These are phyloP conservation scores for Macrostomum lignano DNA, from an alignment of 1,140 invertebrate species.

Conservation along the genomic window DNA sequence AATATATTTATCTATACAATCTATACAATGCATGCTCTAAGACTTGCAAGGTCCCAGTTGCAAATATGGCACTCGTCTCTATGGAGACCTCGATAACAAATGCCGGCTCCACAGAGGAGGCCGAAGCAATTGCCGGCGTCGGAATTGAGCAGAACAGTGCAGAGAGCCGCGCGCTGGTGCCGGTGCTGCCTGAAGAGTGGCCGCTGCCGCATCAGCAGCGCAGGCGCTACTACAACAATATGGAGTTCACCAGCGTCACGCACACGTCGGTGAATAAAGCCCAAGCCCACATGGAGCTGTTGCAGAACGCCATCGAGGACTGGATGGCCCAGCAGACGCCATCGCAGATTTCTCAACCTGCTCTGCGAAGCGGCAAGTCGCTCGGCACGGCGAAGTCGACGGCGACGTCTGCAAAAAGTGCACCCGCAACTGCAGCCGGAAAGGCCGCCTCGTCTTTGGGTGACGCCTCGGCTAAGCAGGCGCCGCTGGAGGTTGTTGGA, in stretches of 20 bases:
- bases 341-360: slow-evolving; percentile 4
- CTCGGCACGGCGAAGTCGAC: slow-evolving; percentile 2
- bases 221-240: slow-evolving; percentile 13
- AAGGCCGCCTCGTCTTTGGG: slow-evolving; percentile 8
- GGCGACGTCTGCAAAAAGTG: slow-evolving; percentile 1
- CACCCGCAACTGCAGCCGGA: slow-evolving; percentile 7
- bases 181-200: slow-evolving; percentile 5
- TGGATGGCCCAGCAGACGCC: slow-evolving; percentile 9
- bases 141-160: no score
- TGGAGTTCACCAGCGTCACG: slow-evolving; percentile 13
- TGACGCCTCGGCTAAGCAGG: slow-evolving; percentile 8
- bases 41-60: no score
- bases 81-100: no score
- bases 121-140: no score
- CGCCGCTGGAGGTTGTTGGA: slow-evolving; percentile 4
- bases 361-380: slow-evolving; percentile 4
- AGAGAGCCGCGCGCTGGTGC: no score
- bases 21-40: no score
- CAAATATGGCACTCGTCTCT: no score
- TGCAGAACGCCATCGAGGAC: slow-evolving; percentile 21
- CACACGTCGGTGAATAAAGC: slow-evolving; percentile 21
- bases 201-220: slow-evolving; percentile 11
- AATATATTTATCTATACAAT: no score
- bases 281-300: slow-evolving; percentile 17
- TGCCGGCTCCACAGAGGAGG: no score